Evolutionary conservation across 2,113 vertebrate genomes (phyloP).

Genomic region (Orthonyx spaldingii): DNA sequence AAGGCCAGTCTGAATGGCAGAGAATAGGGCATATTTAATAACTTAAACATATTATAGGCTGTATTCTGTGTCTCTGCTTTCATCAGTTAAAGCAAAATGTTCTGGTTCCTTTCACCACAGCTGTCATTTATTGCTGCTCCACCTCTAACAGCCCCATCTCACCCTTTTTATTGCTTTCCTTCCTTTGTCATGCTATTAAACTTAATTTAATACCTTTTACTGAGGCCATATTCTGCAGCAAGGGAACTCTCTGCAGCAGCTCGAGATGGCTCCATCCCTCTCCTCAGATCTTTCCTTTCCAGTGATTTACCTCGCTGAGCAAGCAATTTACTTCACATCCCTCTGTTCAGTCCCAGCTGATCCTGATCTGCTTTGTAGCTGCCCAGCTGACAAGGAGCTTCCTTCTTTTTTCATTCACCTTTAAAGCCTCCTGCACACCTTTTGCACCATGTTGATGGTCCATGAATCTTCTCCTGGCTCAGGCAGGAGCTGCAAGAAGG

Average conservation of each 20-base stretch:
- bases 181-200: slow-evolving; percentile 22
- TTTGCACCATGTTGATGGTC: neutral
- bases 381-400: neutral
- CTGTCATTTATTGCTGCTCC: slow-evolving; percentile 12
- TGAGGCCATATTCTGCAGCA: neutral
- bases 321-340: slow-evolving; percentile 16
- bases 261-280: neutral
- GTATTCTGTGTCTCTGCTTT: neutral
- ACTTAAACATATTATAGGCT: neutral
- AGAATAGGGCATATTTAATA: neutral
- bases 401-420: neutral
- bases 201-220: slow-evolving; percentile 21
- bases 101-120: neutral
- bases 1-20: neutral
- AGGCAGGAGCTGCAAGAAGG: neutral
- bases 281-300: neutral
- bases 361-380: neutral
- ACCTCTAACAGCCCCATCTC: neutral
- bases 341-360: neutral
- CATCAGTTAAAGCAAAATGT: neutral
- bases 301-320: neutral
- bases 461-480: neutral
- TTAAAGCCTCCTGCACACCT: neutral
- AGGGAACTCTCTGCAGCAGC: neutral
- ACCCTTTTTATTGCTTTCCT: slow-evolving; percentile 19